phyloP scores from a whole-genome alignment of 2,797 vertebrate species.

The Dipus sagitta region DNA sequence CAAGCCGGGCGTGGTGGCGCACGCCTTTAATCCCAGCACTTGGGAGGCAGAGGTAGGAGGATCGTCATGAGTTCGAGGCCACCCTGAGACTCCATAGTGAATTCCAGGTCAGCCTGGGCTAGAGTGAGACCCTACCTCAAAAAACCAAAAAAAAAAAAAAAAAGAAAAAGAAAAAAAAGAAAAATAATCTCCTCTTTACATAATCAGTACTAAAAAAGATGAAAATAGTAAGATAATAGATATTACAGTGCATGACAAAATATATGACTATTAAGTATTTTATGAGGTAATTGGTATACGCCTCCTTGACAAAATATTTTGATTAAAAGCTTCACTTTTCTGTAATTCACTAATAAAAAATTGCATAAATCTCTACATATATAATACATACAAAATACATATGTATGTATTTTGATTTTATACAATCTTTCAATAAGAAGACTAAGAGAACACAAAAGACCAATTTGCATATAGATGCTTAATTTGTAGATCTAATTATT shows the following conservation, averaged over 20 bases:
- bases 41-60: no score
- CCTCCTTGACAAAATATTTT: neutral
- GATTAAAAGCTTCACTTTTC: neutral
- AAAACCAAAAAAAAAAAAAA: no score
- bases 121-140: no score
- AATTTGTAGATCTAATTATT: neutral
- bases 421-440: neutral
- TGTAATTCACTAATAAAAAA: neutral
- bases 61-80: no score
- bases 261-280: slow-evolving; percentile 21
- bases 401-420: neutral
- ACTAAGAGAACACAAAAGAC: neutral
- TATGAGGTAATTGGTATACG: slow-evolving; percentile 19
- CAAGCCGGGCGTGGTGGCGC: no score
- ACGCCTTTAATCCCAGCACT: no score
- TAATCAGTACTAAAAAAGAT: neutral
- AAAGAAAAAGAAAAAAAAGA: no score
- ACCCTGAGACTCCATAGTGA: no score
- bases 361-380: neutral
- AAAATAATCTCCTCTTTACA: neutral
- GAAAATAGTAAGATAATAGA: neutral
- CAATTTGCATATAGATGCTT: neutral
- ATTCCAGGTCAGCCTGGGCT: no score
- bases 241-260: neutral
- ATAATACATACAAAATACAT: neutral